A percentile compares a stretch with the other conserved stretches of the same genome.
These are phyloP conservation scores for Scolopax mira DNA, from an alignment of 2,113 vertebrate genomes.

Conservation along the genomic window DNA sequence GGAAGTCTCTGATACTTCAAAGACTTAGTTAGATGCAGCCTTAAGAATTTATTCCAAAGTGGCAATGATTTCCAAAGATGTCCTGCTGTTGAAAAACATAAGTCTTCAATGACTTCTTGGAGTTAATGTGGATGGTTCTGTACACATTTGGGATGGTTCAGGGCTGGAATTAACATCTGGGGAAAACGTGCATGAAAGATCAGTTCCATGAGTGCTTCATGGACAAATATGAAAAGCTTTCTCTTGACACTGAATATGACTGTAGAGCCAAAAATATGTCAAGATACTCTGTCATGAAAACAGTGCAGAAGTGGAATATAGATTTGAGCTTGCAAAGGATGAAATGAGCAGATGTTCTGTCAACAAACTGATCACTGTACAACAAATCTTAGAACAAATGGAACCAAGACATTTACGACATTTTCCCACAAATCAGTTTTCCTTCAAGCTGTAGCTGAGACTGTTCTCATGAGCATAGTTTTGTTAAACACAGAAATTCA, in stretches of 20 bases:
- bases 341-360: slow-evolving; percentile 57
- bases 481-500: neutral
- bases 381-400: slow-evolving; percentile 29
- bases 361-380: slow-evolving; percentile 50
- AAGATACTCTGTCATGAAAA: slow-evolving; percentile 43
- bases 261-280: slow-evolving; percentile 69
- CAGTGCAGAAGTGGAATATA: slow-evolving; percentile 52
- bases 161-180: slow-evolving; percentile 59
- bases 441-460: neutral
- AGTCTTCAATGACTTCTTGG: slow-evolving; percentile 29
- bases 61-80: neutral
- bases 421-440: neutral
- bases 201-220: slow-evolving; percentile 59
- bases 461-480: neutral
- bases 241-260: slow-evolving; percentile 51
- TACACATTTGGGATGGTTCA: slow-evolving; percentile 43
- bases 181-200: slow-evolving; percentile 49
- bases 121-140: slow-evolving; percentile 53
- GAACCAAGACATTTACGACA: slow-evolving; percentile 24
- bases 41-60: slow-evolving; percentile 10
- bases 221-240: slow-evolving; percentile 58
- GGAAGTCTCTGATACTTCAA: neutral
- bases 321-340: slow-evolving; percentile 59
- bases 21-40: neutral
- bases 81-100: slow-evolving; percentile 15